Conservation (phyloP, 2,797 vertebrate species). For the Sitta carolinensis region DNA sequence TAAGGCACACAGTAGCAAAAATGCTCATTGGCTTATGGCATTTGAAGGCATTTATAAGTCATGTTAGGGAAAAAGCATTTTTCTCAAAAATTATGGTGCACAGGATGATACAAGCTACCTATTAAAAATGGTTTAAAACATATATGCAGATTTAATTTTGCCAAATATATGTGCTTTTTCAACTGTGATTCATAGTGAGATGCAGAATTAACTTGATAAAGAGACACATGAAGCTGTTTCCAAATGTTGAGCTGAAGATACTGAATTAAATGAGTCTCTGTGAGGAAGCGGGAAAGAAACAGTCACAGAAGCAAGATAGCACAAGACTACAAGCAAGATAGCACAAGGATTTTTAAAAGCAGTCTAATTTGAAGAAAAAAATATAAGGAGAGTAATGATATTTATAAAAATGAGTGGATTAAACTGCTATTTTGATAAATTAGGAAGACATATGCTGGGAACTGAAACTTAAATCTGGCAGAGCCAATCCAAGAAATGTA, state of each 20-base stretch:
- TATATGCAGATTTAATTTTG: background rate
- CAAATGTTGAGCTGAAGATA: background rate
- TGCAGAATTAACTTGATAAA: background rate
- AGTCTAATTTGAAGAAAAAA: background rate
- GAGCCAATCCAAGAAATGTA: background rate
- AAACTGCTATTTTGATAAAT: background rate
- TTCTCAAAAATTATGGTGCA: background rate
- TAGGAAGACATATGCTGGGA: background rate
- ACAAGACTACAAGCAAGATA: background rate
- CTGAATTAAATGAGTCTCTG: background rate
- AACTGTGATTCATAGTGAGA: background rate
- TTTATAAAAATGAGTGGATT: background rate
- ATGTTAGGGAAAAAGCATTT: background rate
- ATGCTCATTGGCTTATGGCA: background rate
- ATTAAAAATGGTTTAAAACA: background rate
- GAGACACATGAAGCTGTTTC: background rate
- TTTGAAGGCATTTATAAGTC: background rate
- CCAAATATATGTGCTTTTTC: background rate
- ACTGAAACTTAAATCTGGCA: background rate
- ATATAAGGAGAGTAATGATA: background rate
- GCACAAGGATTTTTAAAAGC: background rate
- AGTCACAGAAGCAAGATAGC: background rate
- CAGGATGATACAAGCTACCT: background rate
- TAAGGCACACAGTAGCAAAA: background rate
- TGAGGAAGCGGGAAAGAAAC: background rate